phyloP scores from a whole-genome alignment of 2,113 vertebrate species.

The Accipiter virgatus region DNA sequence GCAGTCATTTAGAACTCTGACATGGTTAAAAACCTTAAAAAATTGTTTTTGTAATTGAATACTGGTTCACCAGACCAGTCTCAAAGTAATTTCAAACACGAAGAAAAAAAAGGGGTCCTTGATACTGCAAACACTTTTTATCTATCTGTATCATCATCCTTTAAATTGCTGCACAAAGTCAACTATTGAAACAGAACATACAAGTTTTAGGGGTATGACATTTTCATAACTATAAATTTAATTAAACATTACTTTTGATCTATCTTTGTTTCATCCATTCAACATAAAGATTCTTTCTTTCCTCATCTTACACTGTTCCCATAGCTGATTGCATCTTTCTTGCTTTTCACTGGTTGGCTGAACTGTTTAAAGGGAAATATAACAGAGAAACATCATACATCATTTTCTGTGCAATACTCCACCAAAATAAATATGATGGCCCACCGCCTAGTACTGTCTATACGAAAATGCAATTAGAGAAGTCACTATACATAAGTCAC shows the following conservation, averaged over 20 bases:
- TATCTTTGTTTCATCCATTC: background rate
- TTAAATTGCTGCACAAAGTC: background rate
- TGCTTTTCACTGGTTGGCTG: background rate
- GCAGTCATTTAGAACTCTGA: background rate
- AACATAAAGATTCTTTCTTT: background rate
- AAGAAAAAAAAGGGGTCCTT: background rate
- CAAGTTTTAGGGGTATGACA: background rate
- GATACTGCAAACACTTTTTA: background rate
- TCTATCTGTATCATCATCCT: background rate
- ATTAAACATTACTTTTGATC: background rate
- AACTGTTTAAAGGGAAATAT: background rate
- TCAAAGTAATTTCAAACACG: background rate
- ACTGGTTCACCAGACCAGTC: background rate
- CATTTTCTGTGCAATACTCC: background rate
- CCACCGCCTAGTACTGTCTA: background rate
- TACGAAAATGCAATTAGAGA: background rate
- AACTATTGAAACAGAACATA: background rate
- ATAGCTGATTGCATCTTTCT: background rate
- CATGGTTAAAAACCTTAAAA: background rate
- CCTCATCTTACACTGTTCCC: background rate
- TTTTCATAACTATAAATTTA: background rate
- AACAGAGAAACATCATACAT: background rate
- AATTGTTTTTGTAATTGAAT: background rate
- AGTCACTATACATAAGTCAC: background rate
- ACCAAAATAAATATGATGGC: background rate